phyloP scores from a whole-genome alignment of 2,113 vertebrate genomes.

The Corythoichthys intestinalis region DNA sequence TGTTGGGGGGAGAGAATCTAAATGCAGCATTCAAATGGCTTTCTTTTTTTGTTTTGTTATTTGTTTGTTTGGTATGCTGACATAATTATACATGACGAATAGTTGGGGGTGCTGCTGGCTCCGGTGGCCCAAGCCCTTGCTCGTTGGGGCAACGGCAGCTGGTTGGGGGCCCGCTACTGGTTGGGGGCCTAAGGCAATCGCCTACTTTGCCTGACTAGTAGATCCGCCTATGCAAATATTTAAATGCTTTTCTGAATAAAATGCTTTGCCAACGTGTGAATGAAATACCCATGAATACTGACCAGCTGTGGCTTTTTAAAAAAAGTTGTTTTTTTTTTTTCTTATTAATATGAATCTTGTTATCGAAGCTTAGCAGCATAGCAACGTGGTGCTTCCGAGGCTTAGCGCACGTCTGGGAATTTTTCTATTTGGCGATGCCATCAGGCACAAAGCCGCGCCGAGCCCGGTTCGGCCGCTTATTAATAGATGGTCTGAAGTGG shows the following conservation, averaged over 20 bases:
- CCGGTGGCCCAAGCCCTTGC: too few species aligned
- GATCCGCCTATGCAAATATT: neutral
- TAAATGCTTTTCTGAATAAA: neutral
- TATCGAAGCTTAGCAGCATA: constrained; percentile 19
- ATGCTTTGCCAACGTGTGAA: neutral
- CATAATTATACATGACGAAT: too few species aligned
- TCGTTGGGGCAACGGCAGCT: too few species aligned
- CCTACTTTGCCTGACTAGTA: too few species aligned
- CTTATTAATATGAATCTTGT: constrained; percentile 11
- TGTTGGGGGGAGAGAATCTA: too few species aligned
- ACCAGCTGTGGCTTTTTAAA: neutral
- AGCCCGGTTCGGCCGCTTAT: constrained; percentile 28
- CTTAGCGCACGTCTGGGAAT: constrained; percentile 28
- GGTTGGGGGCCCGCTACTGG: too few species aligned
- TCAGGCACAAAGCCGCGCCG: constrained; percentile 37
- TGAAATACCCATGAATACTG: neutral
- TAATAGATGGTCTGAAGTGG: constrained; percentile 43
- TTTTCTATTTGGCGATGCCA: constrained; percentile 42
- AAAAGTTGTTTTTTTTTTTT: neutral
- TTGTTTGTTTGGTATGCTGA: too few species aligned
- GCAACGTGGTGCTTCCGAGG: constrained; percentile 24
- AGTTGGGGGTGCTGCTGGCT: too few species aligned
- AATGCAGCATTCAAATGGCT: too few species aligned
- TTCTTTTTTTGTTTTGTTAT: too few species aligned
- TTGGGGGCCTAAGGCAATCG: too few species aligned